phyloP scores from a whole-genome alignment of 2,797 vertebrate genomes.

The Gallinago nigripennis region DNA sequence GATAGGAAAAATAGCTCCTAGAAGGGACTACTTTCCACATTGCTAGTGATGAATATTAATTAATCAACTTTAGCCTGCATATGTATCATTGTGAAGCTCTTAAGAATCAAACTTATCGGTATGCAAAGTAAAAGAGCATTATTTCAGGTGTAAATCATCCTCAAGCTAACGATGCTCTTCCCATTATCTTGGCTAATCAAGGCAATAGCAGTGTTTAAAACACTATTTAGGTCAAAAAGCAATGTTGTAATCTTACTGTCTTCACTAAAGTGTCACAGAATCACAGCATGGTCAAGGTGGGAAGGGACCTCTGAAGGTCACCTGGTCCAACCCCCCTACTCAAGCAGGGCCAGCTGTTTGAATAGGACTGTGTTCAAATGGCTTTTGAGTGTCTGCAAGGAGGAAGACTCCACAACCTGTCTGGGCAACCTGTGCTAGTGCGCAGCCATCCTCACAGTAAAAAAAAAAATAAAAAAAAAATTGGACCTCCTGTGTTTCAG shows the following conservation, averaged over 20 bases:
- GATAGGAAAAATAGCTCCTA: not conserved
- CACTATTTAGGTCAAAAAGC: not conserved
- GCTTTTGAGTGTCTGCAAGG: not conserved
- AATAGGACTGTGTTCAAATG: accelerated
- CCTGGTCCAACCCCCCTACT: accelerated
- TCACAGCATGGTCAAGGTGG: not conserved
- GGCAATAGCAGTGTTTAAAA: not conserved
- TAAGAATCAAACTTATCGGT: not conserved
- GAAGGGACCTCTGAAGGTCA: not conserved
- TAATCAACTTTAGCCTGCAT: not conserved
- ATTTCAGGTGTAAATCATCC: not conserved
- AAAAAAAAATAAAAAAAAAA: not conserved
- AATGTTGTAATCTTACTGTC: not conserved
- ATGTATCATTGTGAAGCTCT: not conserved
- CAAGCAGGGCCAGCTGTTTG: not conserved
- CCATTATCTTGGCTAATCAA: not conserved
- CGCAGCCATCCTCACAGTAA: not conserved
- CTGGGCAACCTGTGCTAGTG: not conserved
- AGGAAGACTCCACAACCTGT: not conserved
- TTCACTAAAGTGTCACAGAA: not conserved
- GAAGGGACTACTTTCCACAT: not conserved
- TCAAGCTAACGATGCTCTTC: not conserved
- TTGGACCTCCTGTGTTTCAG: not conserved
- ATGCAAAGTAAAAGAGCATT: not conserved
- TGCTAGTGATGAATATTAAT: not conserved